These are phyloP conservation scores for Epinephelus awoara DNA, from an alignment of 2,797 vertebrate species.

Conservation along the genomic window DNA sequence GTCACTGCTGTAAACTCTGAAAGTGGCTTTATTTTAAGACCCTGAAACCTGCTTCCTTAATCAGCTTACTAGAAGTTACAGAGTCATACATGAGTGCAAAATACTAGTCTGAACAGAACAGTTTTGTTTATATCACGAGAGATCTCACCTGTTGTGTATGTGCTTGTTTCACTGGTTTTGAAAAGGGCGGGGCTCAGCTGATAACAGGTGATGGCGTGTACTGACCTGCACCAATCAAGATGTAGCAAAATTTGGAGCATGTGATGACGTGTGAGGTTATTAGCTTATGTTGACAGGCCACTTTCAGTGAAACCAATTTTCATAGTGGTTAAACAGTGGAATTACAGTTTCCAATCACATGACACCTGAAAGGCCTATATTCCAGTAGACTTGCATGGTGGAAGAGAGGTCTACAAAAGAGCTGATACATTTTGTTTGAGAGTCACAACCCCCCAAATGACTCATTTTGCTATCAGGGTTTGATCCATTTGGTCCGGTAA, in stretches of 20 bases:
- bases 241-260: not conserved
- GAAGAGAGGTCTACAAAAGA: too few species aligned
- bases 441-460: too few species aligned
- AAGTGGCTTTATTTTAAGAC: not conserved
- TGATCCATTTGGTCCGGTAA: too few species aligned
- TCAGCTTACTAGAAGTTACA: not conserved
- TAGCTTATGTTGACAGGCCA: not conserved
- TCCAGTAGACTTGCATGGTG: too few species aligned
- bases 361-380: too few species aligned
- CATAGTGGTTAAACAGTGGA: too few species aligned
- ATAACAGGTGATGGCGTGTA: not conserved
- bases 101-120: not conserved
- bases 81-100: too few species aligned
- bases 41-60: not conserved
- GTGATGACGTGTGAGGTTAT: not conserved
- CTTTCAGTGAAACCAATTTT: not conserved
- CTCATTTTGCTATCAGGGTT: too few species aligned
- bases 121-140: not conserved
- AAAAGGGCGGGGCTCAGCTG: not conserved
- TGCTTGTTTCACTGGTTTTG: not conserved
- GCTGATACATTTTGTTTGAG: too few species aligned
- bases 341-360: too few species aligned
- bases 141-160: not conserved
- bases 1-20: constrained; percentile 14
- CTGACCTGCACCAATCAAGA: not conserved